A percentile compares a stretch with the other conserved stretches of the same genome.
phyloP scores from a whole-genome alignment of 2,113 vertebrate species.

The Limanda limanda region DNA sequence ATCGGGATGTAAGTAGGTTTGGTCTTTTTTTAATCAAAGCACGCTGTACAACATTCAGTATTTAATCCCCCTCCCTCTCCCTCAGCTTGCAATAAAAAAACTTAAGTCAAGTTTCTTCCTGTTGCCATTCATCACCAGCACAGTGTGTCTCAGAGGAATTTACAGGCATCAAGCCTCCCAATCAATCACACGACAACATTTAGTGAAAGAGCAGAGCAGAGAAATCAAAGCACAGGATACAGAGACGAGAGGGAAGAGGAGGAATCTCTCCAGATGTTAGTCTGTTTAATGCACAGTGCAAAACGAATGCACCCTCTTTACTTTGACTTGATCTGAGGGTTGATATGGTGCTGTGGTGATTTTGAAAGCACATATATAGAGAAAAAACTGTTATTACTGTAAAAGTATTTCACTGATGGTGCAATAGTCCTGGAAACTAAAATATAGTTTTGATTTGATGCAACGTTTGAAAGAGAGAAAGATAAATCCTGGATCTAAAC shows the following conservation, averaged over 20 bases:
- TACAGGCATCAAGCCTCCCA: conserved; percentile 12
- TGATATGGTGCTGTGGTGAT: no score
- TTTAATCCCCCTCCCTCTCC: conserved; percentile 1
- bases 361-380: no score
- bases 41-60: conserved; percentile 11
- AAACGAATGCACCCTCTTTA: neutral
- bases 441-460: no score
- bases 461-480: no score
- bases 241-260: neutral
- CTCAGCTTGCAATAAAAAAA: conserved; percentile 1
- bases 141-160: conserved; percentile 35
- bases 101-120: conserved; percentile 34
- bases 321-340: neutral
- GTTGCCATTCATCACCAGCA: conserved; percentile 33
- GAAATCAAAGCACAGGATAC: conserved; percentile 4
- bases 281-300: neutral
- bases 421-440: no score
- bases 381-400: no score
- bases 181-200: conserved; percentile 38
- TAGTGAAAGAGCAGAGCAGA: conserved; percentile 13
- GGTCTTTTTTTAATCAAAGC: conserved; percentile 24
- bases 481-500: no score
- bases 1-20: neutral
- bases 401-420: no score
- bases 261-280: neutral